Percentiles rank a stretch among this genome's conserved stretches.
Evolutionary conservation across 2,113 vertebrate species (phyloP).

Genomic region (Erpornis zantholeuca): DNA sequence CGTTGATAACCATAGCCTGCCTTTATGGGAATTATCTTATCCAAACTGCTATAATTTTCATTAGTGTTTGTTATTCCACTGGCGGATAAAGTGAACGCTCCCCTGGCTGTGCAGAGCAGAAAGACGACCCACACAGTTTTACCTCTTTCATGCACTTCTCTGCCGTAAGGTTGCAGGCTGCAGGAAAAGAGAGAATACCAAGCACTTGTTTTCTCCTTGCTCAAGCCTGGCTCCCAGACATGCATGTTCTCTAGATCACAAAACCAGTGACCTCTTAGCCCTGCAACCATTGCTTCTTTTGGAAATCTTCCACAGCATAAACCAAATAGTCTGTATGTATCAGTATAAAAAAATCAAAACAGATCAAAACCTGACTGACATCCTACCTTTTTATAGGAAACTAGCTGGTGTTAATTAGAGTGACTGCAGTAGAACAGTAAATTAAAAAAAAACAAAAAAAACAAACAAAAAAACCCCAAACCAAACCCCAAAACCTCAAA

Average conservation of each 20-base stretch:
- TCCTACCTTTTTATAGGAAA: not conserved
- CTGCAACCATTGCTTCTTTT: not conserved
- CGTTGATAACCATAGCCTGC: not conserved
- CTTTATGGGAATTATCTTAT: slow-evolving; percentile 21
- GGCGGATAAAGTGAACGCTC: not conserved
- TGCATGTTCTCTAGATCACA: not conserved
- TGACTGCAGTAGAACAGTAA: not conserved
- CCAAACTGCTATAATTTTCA: not conserved
- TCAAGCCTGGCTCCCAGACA: not conserved
- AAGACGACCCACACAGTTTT: not conserved
- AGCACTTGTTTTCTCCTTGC: not conserved
- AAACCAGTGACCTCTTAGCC: not conserved
- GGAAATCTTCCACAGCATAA: not conserved
- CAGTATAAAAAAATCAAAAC: not conserved
- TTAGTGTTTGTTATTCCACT: not conserved
- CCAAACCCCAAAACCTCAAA: not conserved
- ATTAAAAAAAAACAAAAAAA: not conserved
- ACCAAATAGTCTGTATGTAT: not conserved
- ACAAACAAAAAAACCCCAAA: no score
- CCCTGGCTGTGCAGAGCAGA: not conserved
- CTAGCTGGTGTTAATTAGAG: not conserved
- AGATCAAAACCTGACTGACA: not conserved
- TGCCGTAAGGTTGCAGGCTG: not conserved
- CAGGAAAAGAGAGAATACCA: not conserved
- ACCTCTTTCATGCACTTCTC: not conserved